Evolutionary conservation across 2,113 vertebrate genomes (phyloP), one percentile per base, ranked within the genome.

Genomic region (Pitta sordida): DNA sequence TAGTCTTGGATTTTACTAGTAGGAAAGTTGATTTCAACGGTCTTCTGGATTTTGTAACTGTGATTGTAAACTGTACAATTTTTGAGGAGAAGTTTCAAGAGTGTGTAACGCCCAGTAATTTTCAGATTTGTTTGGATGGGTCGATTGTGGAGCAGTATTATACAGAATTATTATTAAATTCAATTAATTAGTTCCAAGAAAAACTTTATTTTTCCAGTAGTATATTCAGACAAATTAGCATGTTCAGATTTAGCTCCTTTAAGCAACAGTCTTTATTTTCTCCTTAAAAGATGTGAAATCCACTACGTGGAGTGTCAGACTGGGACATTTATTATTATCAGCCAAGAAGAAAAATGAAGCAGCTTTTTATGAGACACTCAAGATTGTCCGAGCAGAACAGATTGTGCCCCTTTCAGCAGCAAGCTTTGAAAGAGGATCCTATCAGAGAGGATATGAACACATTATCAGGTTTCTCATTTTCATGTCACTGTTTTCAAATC

Each of bases 391-490:
- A 95, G 98, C 98, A 74, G 99, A 99, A 68, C 99, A 99, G 97
- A 99, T 99, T 60, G 98, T 99, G 56, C 99, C 99, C n/a, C 98
- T 99, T 93, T 99, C 99, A 78, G 99, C 99, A 41, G 99, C 99
- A 83, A 99, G 99, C 95, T 99, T 99, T 74, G 99, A 99, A 97
- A 99, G 99, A 96, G 99, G 99, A 53, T 99, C 99, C 75, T 99
- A 99, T 96, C 99, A 99, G 94, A 98, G 99, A 97, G 99, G 99
- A 97, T 99, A 99, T 11, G 99, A 99, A 87, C 99, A 99, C 90
- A 99, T 99, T 76, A 98, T 99, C 94, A 99, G 99, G 99, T 98
- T 94, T 88, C 83, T 90, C 27, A n/a, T 75, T 96, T 91, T 56
- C 26, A 15, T 92, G 37, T 74, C 29, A 22, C 44, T 53, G 16